Percentiles rank a stretch among this genome's conserved stretches.
These are phyloP conservation scores for Sus scrofa DNA, from an alignment of 2,113 vertebrate genomes.

Conservation along the genomic window DNA sequence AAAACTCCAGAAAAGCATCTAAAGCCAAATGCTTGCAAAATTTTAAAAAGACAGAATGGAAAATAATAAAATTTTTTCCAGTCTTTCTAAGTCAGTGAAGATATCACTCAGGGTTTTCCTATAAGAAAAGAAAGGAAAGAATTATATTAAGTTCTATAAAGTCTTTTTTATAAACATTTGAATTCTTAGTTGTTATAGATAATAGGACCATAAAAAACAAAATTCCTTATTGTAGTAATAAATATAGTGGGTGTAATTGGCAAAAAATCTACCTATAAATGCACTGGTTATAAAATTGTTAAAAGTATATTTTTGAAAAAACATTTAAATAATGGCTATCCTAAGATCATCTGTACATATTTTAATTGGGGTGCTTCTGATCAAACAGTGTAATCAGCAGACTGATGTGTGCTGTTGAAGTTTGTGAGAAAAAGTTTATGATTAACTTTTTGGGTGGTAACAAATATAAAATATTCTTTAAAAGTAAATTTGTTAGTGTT, in stretches of 20 bases:
- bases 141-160: slow-evolving; percentile 13
- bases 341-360: neutral
- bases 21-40: slow-evolving; percentile 14
- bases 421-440: neutral
- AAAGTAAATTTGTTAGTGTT: neutral
- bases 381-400: neutral
- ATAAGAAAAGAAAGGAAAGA: slow-evolving; percentile 22
- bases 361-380: neutral
- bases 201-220: neutral
- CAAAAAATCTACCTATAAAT: neutral
- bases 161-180: neutral
- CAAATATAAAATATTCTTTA: neutral
- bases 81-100: slow-evolving; percentile 12
- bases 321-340: neutral
- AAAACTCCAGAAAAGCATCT: slow-evolving; percentile 68
- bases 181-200: neutral
- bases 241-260: neutral
- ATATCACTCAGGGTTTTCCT: neutral
- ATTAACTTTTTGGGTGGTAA: neutral
- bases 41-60: neutral
- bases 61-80: neutral
- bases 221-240: neutral
- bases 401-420: neutral
- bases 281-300: neutral
- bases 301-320: neutral